Evolutionary conservation across 2,888 invertebrate genomes (phyloP), one percentile per base, ranked within the genome.

Genomic region (Dryococelus australis): DNA sequence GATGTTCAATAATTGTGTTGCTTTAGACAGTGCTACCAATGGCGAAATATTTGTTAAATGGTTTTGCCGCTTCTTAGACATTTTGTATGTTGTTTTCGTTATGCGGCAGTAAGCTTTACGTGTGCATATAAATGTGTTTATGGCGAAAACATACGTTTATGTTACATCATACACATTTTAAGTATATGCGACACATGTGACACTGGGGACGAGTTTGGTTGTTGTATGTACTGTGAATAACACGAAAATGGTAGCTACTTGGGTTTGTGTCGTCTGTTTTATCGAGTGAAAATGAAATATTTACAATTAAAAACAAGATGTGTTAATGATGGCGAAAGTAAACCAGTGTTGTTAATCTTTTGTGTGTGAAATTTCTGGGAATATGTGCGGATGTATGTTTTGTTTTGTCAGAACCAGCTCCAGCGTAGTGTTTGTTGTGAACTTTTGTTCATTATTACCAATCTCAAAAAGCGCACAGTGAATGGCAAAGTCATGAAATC

Each of bases 161-260:
- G 10, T 65, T 65, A 20, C 20, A 65, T 65, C 10, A 24, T 24
- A n/a, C 16, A 65, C 65, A 65, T 65, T 65, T 65, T 65, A 65
- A 65, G 16, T 10, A 24, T 9, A 16, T 47, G 47, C 0, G 5
- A 47, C 24, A 65, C 65, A 65, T 65, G 65, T 65, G 65, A n/a
- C 65, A 65, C 16, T 65, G 65, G 2, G 16, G 65, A 65, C n/a
- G n/a, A 65, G 65, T 65, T 65, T 65, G 65, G 65, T 24, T 16
- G 16, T 65, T 65, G 65, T 65, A 35, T 35, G 35, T 35, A 35
- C 35, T 35, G 65, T 65, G n/a, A n/a, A 65, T n/a, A 24, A 20
- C 65, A 65, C 65, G n/a, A 65, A 65, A 65, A 65, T 65, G 65
- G 65, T 65, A n/a, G 65, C n/a, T 65, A 65, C 65, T 65, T 65